Evolutionary conservation across 2,113 vertebrate species (phyloP).

Genomic region (Hydropotes inermis): DNA sequence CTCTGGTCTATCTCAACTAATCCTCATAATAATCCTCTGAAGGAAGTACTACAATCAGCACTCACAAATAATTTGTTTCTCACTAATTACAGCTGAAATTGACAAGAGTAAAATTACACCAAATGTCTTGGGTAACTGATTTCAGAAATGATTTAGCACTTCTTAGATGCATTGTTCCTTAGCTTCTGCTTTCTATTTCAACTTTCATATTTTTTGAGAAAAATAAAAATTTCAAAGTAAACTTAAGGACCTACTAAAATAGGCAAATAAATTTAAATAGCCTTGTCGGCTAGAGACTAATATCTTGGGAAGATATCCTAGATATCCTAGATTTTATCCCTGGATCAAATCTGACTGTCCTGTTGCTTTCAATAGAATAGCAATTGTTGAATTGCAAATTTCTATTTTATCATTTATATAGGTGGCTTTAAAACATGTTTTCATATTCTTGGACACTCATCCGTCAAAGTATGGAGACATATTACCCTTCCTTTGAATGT

Average conservation of each 20-base stretch:
- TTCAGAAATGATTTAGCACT: not conserved
- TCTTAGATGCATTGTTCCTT: not conserved
- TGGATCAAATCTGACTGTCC: not conserved
- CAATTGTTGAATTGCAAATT: not conserved
- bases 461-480: not conserved
- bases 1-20: not conserved
- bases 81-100: not conserved
- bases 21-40: not conserved
- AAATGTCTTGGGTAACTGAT: not conserved
- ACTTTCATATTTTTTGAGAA: not conserved
- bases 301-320: not conserved
- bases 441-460: not conserved
- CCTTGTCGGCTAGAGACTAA: not conserved
- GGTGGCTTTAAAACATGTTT: constrained; percentile 9
- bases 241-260: not conserved
- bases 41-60: not conserved
- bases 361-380: constrained; percentile 31
- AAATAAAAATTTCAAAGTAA: not conserved
- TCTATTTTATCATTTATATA: not conserved
- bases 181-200: not conserved
- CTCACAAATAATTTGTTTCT: constrained; percentile 16
- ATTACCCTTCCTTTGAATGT: not conserved
- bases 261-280: not conserved
- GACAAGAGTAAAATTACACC: not conserved
- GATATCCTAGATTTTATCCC: not conserved